phyloP scores from a whole-genome alignment of 1,140 invertebrate species.

The Aplysia californica region DNA sequence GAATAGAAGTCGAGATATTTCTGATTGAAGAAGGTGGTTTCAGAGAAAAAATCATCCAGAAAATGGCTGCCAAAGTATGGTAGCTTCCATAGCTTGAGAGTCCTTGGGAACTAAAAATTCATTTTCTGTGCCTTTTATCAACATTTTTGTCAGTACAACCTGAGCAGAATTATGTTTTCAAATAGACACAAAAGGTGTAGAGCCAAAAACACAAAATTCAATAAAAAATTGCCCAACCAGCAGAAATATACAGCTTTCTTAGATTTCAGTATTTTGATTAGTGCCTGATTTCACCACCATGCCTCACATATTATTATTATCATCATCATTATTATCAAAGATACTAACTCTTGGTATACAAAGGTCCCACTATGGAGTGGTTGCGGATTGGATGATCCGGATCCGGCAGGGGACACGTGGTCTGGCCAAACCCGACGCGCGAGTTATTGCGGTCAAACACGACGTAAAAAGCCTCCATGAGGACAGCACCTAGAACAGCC shows the following conservation, averaged over 20 bases:
- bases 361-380: slow-evolving; percentile 35
- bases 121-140: too few relatives aligned
- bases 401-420: slow-evolving; percentile 47
- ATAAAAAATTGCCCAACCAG: too few relatives aligned
- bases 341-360: slow-evolving; percentile 37
- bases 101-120: too few relatives aligned
- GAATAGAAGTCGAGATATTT: too few relatives aligned
- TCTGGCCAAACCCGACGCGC: slow-evolving; percentile 56
- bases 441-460: slow-evolving; percentile 60
- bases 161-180: background rate
- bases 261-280: background rate
- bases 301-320: background rate
- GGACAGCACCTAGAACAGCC: slow-evolving; percentile 61
- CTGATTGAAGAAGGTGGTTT: too few relatives aligned
- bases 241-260: background rate
- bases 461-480: slow-evolving; percentile 66
- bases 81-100: too few relatives aligned
- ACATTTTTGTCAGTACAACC: too few relatives aligned
- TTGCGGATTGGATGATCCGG: slow-evolving; percentile 8
- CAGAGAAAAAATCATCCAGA: too few relatives aligned
- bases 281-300: background rate
- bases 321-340: background rate
- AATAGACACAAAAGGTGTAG: background rate
- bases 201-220: background rate
- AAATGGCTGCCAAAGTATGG: too few relatives aligned